Percentiles rank a stretch among this genome's conserved stretches.
These are phyloP conservation scores for Rhipidura dahli DNA, from an alignment of 2,113 vertebrate species.

Conservation along the genomic window DNA sequence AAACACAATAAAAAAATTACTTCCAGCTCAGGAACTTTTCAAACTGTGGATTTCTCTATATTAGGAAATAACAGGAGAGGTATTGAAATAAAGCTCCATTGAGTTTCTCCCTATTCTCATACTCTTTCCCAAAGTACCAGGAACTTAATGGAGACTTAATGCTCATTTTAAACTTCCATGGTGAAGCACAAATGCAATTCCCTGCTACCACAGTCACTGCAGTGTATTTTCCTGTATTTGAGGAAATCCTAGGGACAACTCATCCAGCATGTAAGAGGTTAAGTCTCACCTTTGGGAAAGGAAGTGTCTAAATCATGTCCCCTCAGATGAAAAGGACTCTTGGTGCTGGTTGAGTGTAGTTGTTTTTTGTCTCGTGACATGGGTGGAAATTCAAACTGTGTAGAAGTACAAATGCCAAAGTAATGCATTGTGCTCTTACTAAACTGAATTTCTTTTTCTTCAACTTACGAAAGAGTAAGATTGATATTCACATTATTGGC, in stretches of 20 bases:
- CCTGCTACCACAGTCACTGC: not conserved
- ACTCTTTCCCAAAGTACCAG: not conserved
- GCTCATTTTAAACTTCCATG: not conserved
- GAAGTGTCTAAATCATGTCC: not conserved
- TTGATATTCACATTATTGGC: not conserved
- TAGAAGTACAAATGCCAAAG: not conserved
- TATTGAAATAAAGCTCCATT: not conserved
- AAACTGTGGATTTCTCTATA: not conserved
- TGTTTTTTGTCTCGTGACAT: not conserved
- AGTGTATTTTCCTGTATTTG: not conserved
- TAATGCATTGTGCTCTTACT: not conserved
- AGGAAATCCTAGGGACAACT: accelerated
- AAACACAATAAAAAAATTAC: not conserved
- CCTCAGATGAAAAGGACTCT: not conserved
- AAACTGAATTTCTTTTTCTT: not conserved
- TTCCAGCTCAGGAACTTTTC: not conserved
- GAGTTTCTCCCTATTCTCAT: not conserved
- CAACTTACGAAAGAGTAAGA: not conserved
- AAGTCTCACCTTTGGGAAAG: not conserved
- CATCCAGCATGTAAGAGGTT: not conserved
- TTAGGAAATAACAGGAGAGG: not conserved
- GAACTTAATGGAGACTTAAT: not conserved
- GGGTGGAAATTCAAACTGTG: not conserved
- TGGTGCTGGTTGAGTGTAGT: not conserved
- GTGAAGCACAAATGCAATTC: not conserved